Base-by-base conservation (phyloP, 1,140 invertebrate genomes). In the Holotrichia oblita region DNA sequence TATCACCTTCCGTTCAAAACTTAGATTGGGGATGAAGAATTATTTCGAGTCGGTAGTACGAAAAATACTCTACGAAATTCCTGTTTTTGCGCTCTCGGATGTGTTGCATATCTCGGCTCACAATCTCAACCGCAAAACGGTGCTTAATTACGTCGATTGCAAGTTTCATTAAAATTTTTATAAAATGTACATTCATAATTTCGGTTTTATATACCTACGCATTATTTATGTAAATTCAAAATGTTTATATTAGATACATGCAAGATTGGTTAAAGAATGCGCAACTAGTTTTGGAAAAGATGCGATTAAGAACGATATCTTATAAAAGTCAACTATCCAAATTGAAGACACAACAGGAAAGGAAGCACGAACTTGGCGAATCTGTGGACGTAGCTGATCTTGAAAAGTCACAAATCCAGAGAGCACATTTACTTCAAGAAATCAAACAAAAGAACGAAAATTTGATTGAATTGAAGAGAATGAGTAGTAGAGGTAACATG, bases 351-450 rank as follows among this genome's bases (percentile, higher is more conserved):
- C 83, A 86, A 74, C 74, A 88, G 10, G 75, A 78, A 9, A 84
- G 86, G 34, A 84, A 85, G 59, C 83, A 86, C 81, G 83, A 87
- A 76, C 77, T 88, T 12, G 88, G 87, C 0, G 85, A 87, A 80
- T 81, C 82, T 73, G 80, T 89, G 27, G 86, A 86, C 78, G 81
- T 84, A 4, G 82, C 89, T 20, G 89, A 89, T 79, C 89, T 89
- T 78, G 83, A 89, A 76, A 85, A 88, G 77, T 78, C 89, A 10
- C 81, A 83, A 10, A 89, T 89, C 40, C 86, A 88, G 79, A 88
- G 88, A 81, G 80, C 86, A 42, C 81, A 86, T 80, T 86, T 86
- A 55, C 42, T 82, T 14, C 81, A 85, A 64, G 85, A 86, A 77
- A 87, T 88, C 61, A 85, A 88, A 8, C 81, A 85, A n/a, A 88